These are phyloP conservation scores for Nebria brevicollis DNA, from an alignment of 2,888 invertebrate species.

Conservation along the genomic window DNA sequence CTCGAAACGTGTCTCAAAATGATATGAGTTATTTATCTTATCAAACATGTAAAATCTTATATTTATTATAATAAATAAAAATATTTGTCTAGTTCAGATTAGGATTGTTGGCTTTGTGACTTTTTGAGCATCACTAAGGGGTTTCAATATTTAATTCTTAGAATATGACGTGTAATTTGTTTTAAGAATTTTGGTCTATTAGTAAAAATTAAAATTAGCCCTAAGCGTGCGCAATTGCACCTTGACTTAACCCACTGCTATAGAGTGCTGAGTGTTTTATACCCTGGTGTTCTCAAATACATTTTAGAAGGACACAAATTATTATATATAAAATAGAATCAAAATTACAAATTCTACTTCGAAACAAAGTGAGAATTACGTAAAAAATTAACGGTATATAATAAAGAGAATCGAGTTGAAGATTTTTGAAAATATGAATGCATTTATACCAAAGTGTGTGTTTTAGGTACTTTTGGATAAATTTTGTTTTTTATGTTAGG, in stretches of 20 bases:
- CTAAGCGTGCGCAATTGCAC: background rate
- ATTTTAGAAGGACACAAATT: background rate
- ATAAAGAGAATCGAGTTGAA: no score
- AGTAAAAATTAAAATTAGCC: background rate
- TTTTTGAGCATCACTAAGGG: no score
- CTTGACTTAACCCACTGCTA: background rate
- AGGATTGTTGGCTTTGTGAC: background rate
- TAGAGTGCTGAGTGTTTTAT: background rate
- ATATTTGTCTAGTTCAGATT: background rate
- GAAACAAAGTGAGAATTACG: background rate
- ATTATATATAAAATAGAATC: background rate
- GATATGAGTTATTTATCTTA: background rate
- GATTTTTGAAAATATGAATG: no score
- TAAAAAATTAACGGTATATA: background rate
- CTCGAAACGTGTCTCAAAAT: background rate
- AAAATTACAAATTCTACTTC: background rate
- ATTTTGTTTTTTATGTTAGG: no score
- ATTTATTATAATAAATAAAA: background rate
- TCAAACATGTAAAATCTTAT: background rate
- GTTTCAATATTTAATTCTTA: background rate
- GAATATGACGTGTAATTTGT: background rate
- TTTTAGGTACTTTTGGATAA: no score
- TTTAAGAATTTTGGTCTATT: background rate
- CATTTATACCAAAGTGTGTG: no score
- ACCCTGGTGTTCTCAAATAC: background rate